These are phyloP conservation scores for Drosophila aldrichi DNA, from an alignment of 2,888 invertebrate genomes.

Conservation along the genomic window DNA sequence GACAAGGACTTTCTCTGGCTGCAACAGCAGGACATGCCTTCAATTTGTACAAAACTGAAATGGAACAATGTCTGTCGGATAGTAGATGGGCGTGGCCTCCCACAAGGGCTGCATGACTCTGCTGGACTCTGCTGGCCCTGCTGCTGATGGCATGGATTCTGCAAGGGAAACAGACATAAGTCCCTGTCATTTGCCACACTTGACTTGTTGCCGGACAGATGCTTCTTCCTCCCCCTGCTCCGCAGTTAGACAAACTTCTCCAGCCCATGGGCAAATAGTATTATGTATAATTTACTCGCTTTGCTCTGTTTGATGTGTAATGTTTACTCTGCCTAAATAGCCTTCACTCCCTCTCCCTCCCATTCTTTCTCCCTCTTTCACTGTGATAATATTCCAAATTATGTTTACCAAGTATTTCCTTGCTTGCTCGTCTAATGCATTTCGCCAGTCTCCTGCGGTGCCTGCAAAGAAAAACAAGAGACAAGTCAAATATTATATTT, in stretches of 20 bases:
- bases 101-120: not conserved
- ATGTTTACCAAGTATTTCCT: constrained; percentile 34
- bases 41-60: constrained; percentile 17
- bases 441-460: constrained; percentile 21
- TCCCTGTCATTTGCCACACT: constrained; percentile 32
- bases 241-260: not conserved
- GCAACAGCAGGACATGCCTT: constrained; percentile 18
- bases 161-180: constrained; percentile 18
- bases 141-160: constrained; percentile 20
- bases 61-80: constrained; percentile 10
- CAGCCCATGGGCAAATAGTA: constrained; percentile 23
- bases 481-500: constrained; percentile 13
- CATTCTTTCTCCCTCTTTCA: not conserved
- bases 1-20: not conserved
- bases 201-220: constrained; percentile 16
- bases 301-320: constrained; percentile 20
- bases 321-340: constrained; percentile 22
- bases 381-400: constrained; percentile 27
- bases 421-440: constrained; percentile 37
- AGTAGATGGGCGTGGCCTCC: not conserved
- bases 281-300: constrained; percentile 29
- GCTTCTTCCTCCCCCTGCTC: not conserved
- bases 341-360: not conserved
- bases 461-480: constrained; percentile 36
- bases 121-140: constrained; percentile 13